Conservation (phyloP, 23 tunicate genomes). For the Oikopleura vanhoeffeni region DNA sequence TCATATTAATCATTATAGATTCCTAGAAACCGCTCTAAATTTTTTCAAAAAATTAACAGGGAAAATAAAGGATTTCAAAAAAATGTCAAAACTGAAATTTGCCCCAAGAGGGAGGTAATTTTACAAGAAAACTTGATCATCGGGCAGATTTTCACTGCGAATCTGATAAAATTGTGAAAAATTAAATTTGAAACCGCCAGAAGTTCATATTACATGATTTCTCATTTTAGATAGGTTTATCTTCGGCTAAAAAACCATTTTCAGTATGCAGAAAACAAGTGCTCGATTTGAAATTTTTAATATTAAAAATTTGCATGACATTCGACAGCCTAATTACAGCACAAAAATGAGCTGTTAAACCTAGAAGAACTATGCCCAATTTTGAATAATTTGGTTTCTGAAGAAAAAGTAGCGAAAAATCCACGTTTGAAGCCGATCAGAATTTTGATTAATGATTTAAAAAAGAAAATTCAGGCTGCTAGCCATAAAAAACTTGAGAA, state of each 20-base stretch:
- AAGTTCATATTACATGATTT: background rate
- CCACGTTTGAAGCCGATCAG: background rate
- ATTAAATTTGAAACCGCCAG: no score
- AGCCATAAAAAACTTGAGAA: background rate
- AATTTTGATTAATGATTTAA: background rate
- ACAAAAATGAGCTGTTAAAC: background rate
- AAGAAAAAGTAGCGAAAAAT: background rate
- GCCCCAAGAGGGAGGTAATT: no score
- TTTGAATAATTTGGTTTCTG: background rate
- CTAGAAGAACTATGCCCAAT: background rate
- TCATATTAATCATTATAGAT: no score
- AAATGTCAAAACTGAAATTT: no score
- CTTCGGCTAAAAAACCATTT: no score
- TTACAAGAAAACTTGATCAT: no score
- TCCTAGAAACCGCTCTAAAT: no score
- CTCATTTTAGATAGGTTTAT: background rate
- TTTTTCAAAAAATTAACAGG: no score
- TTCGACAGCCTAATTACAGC: no score
- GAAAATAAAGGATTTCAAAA: no score
- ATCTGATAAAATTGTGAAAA: no score
- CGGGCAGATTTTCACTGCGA: no score
- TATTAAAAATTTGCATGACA: background rate
- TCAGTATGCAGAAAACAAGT: background rate
- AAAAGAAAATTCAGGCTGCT: background rate
- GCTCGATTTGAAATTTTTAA: background rate